Evolutionary conservation across 2,888 invertebrate genomes (phyloP), one percentile per base, ranked within the genome.

Genomic region (Eupithecia subumbrata): DNA sequence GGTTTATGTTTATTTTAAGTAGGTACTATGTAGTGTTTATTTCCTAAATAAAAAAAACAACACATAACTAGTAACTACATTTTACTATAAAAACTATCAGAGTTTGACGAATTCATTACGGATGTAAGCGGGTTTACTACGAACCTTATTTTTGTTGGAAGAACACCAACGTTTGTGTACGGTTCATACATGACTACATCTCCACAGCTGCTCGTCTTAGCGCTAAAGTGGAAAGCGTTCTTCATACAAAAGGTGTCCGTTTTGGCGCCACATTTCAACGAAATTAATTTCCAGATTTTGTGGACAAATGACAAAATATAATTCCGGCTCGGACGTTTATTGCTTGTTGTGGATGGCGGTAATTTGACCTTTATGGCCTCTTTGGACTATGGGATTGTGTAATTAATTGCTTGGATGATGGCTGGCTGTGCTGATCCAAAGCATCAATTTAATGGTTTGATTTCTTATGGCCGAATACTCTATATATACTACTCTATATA

Each of bases 311-410:
- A 82, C 80, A 78, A 80, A 84, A 83, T 84, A 82, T 82, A 83
- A 81, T 82, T 83, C 76, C 77, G 80, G 75, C 82, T 81, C 77
- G 81, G 82, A 79, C 84, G 85, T 87, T 88, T 85, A 86, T 85
- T 81, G 82, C 78, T 75, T 77, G 77, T 81, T 75, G 81, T 82
- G 87, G 87, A 60, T 60, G 60, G 79, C 81, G 79, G 81, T 83
- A 85, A 87, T 88, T 85, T 80, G 79, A 83, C 83, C 83, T 83
- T 78, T 82, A 82, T 80, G 76, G 72, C 71, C 75, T 34, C 76
- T 45, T 69, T 66, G 77, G 73, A 64, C 64, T 71, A 69, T 77
- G 79, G 78, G 79, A 75, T 82, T 80, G 43, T 76, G 80, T 79
- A 78, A 83, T 82, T 80, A 80, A 82, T 82, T 77, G 79, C 76